These are phyloP conservation scores for Tiliacea aurago DNA, from an alignment of 2,888 invertebrate genomes.

Conservation along the genomic window DNA sequence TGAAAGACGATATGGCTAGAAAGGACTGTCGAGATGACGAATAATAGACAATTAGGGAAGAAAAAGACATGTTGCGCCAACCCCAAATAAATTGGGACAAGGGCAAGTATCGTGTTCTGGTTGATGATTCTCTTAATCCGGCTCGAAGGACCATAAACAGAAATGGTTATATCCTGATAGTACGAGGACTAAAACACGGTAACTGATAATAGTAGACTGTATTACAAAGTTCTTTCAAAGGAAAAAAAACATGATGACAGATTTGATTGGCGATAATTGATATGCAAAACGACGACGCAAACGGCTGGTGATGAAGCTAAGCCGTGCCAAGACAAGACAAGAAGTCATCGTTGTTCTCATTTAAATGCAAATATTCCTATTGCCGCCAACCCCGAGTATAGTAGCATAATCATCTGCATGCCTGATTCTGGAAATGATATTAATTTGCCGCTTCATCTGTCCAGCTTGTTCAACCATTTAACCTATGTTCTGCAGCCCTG, in stretches of 20 bases:
- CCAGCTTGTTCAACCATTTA: conserved; percentile 8
- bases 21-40: not conserved
- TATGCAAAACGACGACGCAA: too few relatives aligned
- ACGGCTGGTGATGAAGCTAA: not conserved
- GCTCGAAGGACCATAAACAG: too few relatives aligned
- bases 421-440: conserved; percentile 28
- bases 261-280: too few relatives aligned
- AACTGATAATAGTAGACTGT: too few relatives aligned
- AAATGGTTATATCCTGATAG: too few relatives aligned
- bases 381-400: not conserved
- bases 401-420: conserved; percentile 6
- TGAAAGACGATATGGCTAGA: not conserved
- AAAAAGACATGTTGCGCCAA: not conserved
- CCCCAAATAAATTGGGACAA: not conserved
- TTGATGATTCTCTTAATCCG: too few relatives aligned
- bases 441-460: conserved; percentile 37
- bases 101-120: too few relatives aligned
- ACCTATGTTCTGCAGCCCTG: conserved; percentile 8
- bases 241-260: too few relatives aligned
- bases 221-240: too few relatives aligned
- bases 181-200: too few relatives aligned
- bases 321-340: not conserved
- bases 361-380: conserved; percentile 3
- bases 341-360: conserved; percentile 3
- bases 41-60: not conserved